Base-by-base conservation (phyloP, 1,140 invertebrate species). In the Oedothorax gibbosus region DNA sequence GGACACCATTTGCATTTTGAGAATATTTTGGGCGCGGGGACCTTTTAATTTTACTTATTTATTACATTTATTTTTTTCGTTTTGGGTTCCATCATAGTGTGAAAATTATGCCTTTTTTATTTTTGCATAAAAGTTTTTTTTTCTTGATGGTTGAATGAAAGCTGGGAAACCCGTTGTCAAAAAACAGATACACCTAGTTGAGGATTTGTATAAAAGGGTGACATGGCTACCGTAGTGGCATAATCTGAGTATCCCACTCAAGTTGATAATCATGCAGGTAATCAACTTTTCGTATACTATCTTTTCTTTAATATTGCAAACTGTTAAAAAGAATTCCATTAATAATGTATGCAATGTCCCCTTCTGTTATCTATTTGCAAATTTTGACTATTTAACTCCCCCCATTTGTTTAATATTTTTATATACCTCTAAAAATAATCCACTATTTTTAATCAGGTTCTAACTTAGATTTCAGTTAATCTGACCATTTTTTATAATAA, bases 131-230 rank as follows among this genome's bases (percentile, higher is more conserved):
- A 8, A 53, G 51, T 75, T 57, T 57, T 35, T 57, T 53, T 18
- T 56, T 73, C 35, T 20, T 75, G 56, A 20, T 64, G 56, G 15
- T 10, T 50, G 50, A 53, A 65, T 68, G 20, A 82, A 64, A 71
- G 20, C n/a, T 54, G 62, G 20, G 78, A n/a, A 66, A 84, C 18
- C 78, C 69, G 54, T 72, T 84, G 7, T 49, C 35, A 15, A 65
- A 83, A 84, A 84, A 68, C 18, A 76, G 81, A 49, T 84, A 84
- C 81, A 76, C 81, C 81, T 84, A 50, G 62, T 66, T 9, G n/a
- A 18, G 15, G 81, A 73, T 64, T 84, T 76, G 60, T 84, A 84
- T 73, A 84, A 75, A 73, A 72, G 53, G 71, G 60, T 60, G 62
- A 10, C 15, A 21, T 7, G 14, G 18, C 50, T 51, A 66, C 62